Evolutionary conservation across 1,140 invertebrate genomes (phyloP).

Genomic region (Daktulosphaira vitifoliae): DNA sequence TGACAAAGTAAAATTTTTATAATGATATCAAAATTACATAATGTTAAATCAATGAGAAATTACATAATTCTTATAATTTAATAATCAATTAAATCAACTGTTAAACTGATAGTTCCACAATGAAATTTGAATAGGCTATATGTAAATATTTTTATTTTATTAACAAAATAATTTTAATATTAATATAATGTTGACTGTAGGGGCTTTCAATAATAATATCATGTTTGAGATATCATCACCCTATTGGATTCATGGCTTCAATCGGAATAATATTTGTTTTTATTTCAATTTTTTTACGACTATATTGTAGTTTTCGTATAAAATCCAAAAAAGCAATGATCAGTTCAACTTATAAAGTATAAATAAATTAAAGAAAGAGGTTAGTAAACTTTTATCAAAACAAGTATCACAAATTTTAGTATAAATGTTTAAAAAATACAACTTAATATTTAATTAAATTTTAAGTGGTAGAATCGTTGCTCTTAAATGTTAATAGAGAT

Average conservation of each 20-base stretch:
- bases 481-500: constrained; percentile 50
- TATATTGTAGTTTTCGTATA: constrained; percentile 72
- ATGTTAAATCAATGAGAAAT: no score
- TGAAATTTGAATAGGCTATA: no score
- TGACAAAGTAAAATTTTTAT: no score
- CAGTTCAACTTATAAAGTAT: constrained; percentile 5
- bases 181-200: constrained; percentile 45
- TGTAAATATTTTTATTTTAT: no score
- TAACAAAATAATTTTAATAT: constrained; percentile 20
- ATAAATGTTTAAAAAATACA: no score
- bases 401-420: no score
- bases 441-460: background rate
- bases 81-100: no score
- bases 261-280: constrained; percentile 83
- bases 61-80: no score
- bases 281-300: constrained; percentile 72
- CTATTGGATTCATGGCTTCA: constrained; percentile 64
- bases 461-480: constrained; percentile 26
- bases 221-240: constrained; percentile 86
- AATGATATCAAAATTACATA: no score
- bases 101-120: no score
- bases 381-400: no score
- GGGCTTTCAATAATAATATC: constrained; percentile 89
- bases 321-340: constrained; percentile 40
- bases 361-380: no score